Evolutionary conservation across 1,140 invertebrate genomes (phyloP).

Genomic region (Ooceraea biroi): DNA sequence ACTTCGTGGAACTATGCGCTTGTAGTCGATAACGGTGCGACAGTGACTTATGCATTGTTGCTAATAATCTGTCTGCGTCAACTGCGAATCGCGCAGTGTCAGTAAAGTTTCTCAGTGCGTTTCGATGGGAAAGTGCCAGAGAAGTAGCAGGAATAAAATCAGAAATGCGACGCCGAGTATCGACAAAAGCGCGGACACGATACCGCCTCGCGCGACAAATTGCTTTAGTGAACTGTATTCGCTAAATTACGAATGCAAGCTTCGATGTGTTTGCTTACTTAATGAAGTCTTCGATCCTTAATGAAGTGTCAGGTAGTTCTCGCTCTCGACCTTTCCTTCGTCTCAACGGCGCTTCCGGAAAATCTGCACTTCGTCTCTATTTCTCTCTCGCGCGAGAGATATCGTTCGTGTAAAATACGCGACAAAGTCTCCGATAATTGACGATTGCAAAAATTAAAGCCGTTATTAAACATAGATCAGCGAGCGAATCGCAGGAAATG

Average conservation of each 20-base stretch:
- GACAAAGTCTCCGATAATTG: background rate
- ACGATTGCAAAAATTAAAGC: background rate
- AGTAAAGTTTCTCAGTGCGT: background rate
- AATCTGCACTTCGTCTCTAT: background rate
- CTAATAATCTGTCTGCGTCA: background rate
- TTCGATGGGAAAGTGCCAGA: background rate
- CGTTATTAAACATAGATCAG: slow-evolving; percentile 13
- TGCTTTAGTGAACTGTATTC: background rate
- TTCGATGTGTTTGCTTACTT: slow-evolving; percentile 16
- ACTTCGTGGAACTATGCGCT: background rate
- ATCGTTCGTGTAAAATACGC: background rate
- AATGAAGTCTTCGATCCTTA: slow-evolving; percentile 3
- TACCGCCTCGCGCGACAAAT: background rate
- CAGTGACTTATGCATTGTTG: background rate
- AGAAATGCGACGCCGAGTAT: background rate
- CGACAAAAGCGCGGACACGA: background rate
- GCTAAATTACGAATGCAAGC: background rate
- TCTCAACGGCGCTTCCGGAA: background rate
- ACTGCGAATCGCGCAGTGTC: background rate
- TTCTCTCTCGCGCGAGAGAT: background rate
- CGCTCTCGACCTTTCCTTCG: background rate
- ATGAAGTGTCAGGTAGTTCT: slow-evolving; percentile 1
- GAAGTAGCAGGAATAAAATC: background rate
- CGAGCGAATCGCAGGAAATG: background rate
- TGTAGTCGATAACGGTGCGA: background rate